Evolutionary conservation across 2,113 vertebrate species (phyloP), one percentile per base, ranked within the genome.

Genomic region (Xenopus laevis): DNA sequence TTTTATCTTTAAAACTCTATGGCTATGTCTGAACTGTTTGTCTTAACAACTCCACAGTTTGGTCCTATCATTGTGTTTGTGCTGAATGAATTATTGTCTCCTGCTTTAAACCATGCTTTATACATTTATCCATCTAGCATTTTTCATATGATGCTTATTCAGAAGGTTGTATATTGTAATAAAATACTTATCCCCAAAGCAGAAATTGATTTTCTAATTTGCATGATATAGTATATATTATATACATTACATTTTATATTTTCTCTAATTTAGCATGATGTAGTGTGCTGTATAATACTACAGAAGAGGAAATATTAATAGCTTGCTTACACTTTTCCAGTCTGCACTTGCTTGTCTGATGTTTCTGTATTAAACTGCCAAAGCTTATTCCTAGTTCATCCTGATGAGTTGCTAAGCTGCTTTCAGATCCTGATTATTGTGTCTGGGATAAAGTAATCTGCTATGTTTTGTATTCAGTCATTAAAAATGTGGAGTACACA

Each of bases 351-450:
- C 4, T 16, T 55, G 15, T 55, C 53, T n/a, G 7, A 1, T n/a
- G 7, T 9, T 7, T 16, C 58, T 23, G 12, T 63, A 72, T 16
- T 65, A 65, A 72, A 18, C 21, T 52, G 30, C 10, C 50, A 52
- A 18, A 53, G 46, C 33, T 59, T n/a, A 9, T 18, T 58, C n/a
- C 13, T 53, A 45, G 44, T 68, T 58, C 45, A 44, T 20, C 27
- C 23, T 17, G 44, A 46, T 71, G 55, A 71, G 20, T 46, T n/a
- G 58, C 13, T 74, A 75, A 68, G 65, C 65, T 40, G 65, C 73
- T 75, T 68, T 62, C 57, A 75, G 44, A 68, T 68, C 73, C 73
- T 63, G 65, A 75, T 68, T 68, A 68, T 53, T 61, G n/a, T 62
- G 57, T 68, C 23, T 23, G 44, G 65, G 46, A 60, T 67, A 45